Evolutionary conservation across 2,888 invertebrate species (phyloP).

Genomic region (Hirudinaria manillensis): DNA sequence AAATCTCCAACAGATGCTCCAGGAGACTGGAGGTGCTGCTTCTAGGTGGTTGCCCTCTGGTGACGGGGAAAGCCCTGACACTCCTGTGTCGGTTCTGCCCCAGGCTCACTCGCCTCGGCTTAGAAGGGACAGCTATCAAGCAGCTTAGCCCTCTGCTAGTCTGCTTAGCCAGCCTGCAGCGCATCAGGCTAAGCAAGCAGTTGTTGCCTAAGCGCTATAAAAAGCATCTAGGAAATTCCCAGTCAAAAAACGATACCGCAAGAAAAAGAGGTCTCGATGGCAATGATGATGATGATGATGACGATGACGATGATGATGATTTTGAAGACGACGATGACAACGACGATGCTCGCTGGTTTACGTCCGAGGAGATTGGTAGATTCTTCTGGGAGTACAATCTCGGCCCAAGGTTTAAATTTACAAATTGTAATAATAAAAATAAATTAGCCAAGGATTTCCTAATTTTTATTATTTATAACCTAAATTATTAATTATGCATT

Average conservation of each 20-base stretch:
- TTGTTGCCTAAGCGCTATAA: background rate
- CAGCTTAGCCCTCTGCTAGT: slow-evolving; percentile 15
- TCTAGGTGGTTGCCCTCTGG: background rate
- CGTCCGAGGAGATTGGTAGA: background rate
- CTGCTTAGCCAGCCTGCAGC: background rate
- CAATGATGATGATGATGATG: background rate
- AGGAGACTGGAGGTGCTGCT: background rate
- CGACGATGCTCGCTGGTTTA: background rate
- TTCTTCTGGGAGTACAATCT: slow-evolving; percentile 3
- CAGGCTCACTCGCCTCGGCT: background rate
- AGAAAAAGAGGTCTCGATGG: background rate
- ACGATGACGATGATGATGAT: background rate
- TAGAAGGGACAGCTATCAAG: background rate
- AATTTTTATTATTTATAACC: no score
- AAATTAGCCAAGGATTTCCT: no score
- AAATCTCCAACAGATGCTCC: background rate
- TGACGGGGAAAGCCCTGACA: background rate
- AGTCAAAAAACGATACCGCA: no score
- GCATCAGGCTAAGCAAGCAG: background rate
- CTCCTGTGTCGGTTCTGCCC: background rate
- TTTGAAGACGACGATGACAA: background rate
- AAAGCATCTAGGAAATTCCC: no score
- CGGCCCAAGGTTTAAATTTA: background rate
- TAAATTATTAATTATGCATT: no score
- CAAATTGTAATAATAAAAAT: background rate